A percentile compares a stretch with the other conserved stretches of the same genome.
Conservation (phyloP, 2,888 invertebrate genomes). For the Tribolium freemani region DNA sequence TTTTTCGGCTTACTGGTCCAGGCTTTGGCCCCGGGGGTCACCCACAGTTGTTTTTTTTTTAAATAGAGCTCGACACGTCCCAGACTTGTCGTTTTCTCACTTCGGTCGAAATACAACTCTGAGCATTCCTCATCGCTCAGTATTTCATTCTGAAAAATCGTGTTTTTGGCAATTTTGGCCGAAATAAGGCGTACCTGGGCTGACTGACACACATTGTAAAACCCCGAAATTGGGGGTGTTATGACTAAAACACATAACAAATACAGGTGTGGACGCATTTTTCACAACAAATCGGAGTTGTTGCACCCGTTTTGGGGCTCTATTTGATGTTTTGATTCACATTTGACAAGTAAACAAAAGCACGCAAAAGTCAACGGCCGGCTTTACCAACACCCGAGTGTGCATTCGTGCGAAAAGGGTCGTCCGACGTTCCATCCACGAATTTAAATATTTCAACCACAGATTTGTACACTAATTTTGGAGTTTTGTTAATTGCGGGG, state of each 20-base stretch:
- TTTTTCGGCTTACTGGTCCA: slow-evolving; percentile 9
- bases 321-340: not conserved
- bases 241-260: not conserved
- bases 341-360: not conserved
- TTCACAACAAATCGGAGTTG: not conserved
- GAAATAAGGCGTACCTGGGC: not conserved
- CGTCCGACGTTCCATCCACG: too few species aligned
- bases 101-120: slow-evolving; percentile 10
- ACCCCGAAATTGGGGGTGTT: not conserved
- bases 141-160: slow-evolving; percentile 3
- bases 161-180: not conserved
- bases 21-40: not conserved
- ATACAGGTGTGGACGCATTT: not conserved
- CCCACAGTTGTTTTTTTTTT: not conserved
- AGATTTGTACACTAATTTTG: too few species aligned
- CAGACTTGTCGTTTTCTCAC: slow-evolving; percentile 12
- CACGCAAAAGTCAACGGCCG: not conserved
- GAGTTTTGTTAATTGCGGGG: too few species aligned
- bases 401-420: not conserved
- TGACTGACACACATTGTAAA: not conserved
- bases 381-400: not conserved
- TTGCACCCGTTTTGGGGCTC: not conserved
- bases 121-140: not conserved
- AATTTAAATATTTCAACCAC: too few species aligned
- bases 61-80: not conserved